These are phyloP conservation scores for Alexandromys fortis DNA, from an alignment of 2,113 vertebrate genomes.

Conservation along the genomic window DNA sequence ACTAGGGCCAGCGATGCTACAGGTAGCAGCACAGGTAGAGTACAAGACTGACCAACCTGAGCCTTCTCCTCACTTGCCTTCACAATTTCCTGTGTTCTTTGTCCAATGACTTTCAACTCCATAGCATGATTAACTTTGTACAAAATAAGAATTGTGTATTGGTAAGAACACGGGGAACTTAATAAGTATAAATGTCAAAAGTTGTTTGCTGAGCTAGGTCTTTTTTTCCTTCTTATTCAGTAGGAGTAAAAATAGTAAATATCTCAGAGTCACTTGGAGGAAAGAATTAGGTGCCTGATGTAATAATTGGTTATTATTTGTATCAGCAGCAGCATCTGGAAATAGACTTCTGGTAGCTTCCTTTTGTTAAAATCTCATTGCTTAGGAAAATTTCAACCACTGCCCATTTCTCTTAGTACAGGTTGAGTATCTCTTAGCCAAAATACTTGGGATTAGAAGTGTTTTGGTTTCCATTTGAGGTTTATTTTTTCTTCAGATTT, in stretches of 20 bases:
- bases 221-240: background rate
- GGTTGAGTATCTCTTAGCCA: background rate
- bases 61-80: background rate
- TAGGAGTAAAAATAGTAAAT: background rate
- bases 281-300: background rate
- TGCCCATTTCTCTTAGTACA: background rate
- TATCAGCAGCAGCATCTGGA: background rate
- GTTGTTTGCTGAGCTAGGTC: background rate
- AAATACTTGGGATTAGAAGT: background rate
- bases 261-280: background rate
- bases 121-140: background rate
- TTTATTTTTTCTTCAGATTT: background rate
- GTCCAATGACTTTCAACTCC: background rate
- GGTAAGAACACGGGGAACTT: background rate
- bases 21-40: background rate
- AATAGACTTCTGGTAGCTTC: background rate
- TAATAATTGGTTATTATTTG: background rate
- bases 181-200: background rate
- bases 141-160: background rate
- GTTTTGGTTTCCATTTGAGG: background rate
- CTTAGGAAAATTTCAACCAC: background rate
- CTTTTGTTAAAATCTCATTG: background rate
- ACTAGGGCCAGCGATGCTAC: background rate
- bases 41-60: fast-evolving
- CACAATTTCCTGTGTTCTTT: background rate